A percentile compares a stretch with the other conserved stretches of the same genome.
Evolutionary conservation across 1,140 invertebrate genomes (phyloP).

Genomic region (Heliconius hewitsoni): DNA sequence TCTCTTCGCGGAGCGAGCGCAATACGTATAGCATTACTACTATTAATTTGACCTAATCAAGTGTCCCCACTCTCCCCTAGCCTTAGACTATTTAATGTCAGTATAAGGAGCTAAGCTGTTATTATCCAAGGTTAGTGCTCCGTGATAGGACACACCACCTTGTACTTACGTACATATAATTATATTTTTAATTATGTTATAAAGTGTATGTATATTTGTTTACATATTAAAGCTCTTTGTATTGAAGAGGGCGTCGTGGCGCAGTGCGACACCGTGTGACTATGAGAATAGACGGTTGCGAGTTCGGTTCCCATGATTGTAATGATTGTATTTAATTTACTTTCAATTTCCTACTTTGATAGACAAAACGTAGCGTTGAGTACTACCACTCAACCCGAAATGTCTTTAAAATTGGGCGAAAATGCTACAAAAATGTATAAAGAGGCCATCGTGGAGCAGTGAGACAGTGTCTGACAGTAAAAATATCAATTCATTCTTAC

Average conservation of each 20-base stretch:
- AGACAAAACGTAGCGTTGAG: no score
- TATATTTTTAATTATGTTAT: neutral
- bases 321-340: neutral
- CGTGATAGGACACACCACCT: neutral
- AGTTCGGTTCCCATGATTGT: neutral
- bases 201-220: neutral
- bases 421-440: no score
- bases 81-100: neutral
- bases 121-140: neutral
- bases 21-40: conserved; percentile 13
- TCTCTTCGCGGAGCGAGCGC: neutral
- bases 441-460: no score
- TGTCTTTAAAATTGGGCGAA: no score
- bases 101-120: neutral
- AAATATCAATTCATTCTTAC: no score
- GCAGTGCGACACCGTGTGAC: no score
- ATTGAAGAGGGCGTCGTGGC: neutral
- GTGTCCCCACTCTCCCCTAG: neutral
- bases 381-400: no score
- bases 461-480: no score
- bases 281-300: no score
- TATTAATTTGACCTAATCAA: conserved; percentile 31
- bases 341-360: no score
- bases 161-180: neutral
- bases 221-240: neutral